Evolutionary conservation across 2,113 vertebrate genomes (phyloP).

Genomic region (Hemiscyllium ocellatum): DNA sequence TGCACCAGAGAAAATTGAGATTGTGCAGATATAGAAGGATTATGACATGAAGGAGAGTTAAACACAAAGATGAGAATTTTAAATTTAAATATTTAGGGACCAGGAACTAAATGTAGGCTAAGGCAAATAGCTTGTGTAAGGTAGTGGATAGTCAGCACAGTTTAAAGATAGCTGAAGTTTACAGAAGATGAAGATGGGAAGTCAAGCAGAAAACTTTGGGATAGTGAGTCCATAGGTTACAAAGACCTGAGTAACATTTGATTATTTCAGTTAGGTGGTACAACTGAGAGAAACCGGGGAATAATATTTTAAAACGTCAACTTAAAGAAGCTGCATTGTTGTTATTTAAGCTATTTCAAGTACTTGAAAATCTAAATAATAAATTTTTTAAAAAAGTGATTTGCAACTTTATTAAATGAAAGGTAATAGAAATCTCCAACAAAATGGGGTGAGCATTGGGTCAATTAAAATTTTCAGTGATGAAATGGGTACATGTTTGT

Average conservation of each 20-base stretch:
- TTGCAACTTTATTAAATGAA: not conserved
- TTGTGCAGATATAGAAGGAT: not conserved
- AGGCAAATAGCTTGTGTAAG: not conserved
- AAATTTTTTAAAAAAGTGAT: not conserved
- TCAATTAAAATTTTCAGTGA: not conserved
- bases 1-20: not conserved
- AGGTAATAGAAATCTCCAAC: not conserved
- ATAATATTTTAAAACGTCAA: too few species aligned
- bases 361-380: not conserved
- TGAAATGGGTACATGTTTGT: not conserved
- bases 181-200: not conserved
- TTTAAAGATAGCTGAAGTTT: not conserved
- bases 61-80: not conserved
- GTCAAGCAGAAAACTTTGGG: not conserved
- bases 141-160: not conserved
- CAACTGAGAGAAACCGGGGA: not conserved
- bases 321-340: not conserved
- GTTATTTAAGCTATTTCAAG: not conserved
- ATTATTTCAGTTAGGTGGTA: not conserved
- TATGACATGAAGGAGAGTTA: not conserved
- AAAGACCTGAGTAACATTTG: not conserved
- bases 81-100: not conserved
- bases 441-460: not conserved
- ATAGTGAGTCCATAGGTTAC: not conserved
- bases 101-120: not conserved